phyloP scores from a whole-genome alignment of 2,797 vertebrate genomes.

The Spinus pinus region DNA sequence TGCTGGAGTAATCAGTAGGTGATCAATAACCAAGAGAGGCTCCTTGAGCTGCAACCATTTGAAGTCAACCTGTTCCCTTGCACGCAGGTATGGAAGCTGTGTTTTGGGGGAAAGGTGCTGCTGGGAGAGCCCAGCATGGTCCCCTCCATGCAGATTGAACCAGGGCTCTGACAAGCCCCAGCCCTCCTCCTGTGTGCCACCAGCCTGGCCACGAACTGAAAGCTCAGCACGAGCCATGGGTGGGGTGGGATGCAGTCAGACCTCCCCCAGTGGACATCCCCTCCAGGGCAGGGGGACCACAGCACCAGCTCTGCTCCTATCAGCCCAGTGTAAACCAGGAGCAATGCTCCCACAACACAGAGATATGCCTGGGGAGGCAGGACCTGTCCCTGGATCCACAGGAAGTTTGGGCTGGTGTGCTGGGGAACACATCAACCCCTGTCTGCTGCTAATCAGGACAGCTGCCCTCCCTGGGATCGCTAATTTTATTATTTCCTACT shows the following conservation, averaged over 20 bases:
- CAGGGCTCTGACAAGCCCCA: background rate
- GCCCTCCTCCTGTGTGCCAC: background rate
- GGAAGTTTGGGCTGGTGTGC: background rate
- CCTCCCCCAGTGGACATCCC: background rate
- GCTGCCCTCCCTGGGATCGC: accelerated
- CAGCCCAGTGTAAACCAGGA: background rate
- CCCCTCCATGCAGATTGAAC: accelerated
- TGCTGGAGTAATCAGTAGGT: background rate
- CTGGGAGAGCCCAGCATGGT: accelerated
- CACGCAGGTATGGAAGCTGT: background rate
- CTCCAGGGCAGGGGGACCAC: background rate
- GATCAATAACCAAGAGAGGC: background rate
- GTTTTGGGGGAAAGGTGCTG: background rate
- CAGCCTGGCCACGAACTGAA: background rate
- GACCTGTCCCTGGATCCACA: accelerated
- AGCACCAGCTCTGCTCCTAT: background rate
- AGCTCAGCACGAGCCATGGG: background rate
- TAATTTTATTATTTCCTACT: background rate
- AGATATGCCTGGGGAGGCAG: background rate
- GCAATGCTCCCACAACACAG: background rate
- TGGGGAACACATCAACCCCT: background rate
- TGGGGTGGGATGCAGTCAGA: background rate
- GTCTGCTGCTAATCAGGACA: background rate
- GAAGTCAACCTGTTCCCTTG: background rate
- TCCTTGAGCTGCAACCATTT: background rate